These are phyloP conservation scores for Semaprochilodus insignis DNA, from an alignment of 2,797 vertebrate genomes.

Conservation along the genomic window DNA sequence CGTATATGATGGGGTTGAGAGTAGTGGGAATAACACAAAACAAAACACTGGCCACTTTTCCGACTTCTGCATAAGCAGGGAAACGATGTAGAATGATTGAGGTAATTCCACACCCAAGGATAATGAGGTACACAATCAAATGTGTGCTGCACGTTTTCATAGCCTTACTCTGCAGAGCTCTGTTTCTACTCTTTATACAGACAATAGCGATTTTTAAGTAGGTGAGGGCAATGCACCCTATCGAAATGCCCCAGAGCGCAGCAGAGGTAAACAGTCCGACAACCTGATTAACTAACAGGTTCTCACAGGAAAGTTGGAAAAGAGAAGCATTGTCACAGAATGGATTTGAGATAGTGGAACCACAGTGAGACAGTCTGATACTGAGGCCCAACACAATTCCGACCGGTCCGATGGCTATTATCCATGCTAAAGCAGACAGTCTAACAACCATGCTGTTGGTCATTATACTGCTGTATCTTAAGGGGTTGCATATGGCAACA, in stretches of 20 bases:
- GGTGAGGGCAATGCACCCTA: conserved; percentile 68
- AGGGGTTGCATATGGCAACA: conserved; percentile 81
- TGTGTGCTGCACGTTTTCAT: conserved; percentile 69
- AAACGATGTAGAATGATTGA: conserved; percentile 49
- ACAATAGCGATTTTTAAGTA: conserved; percentile 71
- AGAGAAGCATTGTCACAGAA: conserved; percentile 85
- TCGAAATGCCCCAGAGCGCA: conserved; percentile 65
- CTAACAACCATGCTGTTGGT: conserved; percentile 70
- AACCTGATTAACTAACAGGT: conserved; percentile 74
- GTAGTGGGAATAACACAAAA: conserved; percentile 37
- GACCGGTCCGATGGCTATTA: conserved; percentile 66
- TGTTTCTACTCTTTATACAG: conserved; percentile 66
- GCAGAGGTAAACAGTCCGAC: conserved; percentile 75
- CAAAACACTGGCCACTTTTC: conserved; percentile 48
- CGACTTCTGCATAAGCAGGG: conserved; percentile 9
- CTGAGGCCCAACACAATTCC: conserved; percentile 71
- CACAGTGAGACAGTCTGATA: conserved; percentile 76
- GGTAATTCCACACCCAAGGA: conserved; percentile 39
- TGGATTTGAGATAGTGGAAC: conserved; percentile 72
- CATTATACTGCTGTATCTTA: conserved; percentile 75
- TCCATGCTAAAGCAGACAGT: conserved; percentile 63
- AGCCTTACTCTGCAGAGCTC: conserved; percentile 60
- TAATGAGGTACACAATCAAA: conserved; percentile 57
- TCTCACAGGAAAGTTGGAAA: conserved; percentile 81
- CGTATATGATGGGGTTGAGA: conserved; percentile 56